Conservation (phyloP, 2,113 vertebrate species). For the Sterrhoptilus dennistouni region DNA sequence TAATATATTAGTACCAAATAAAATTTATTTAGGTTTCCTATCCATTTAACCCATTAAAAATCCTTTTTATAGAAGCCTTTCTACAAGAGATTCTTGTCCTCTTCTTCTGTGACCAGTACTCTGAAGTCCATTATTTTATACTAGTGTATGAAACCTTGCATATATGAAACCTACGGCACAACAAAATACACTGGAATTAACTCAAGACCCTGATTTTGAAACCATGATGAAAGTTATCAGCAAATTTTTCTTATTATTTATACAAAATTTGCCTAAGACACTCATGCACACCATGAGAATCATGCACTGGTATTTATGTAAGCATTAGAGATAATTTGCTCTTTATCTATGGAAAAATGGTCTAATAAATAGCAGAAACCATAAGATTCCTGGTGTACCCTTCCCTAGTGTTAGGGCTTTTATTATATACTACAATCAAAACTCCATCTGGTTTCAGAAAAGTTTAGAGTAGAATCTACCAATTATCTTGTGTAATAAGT, state of each 20-base stretch:
- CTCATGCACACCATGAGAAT: no score
- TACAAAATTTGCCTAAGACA: not conserved
- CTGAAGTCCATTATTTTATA: not conserved
- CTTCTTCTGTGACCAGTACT: not conserved
- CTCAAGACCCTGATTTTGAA: not conserved
- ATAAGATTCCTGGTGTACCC: fast-evolving
- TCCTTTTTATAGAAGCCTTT: not conserved
- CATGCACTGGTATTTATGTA: not conserved
- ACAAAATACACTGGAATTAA: not conserved
- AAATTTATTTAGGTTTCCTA: not conserved
- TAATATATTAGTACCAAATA: not conserved
- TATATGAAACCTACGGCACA: not conserved
- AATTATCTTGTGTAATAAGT: not conserved
- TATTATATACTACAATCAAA: not conserved
- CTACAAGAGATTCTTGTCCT: not conserved
- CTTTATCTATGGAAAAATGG: not conserved
- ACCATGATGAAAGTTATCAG: not conserved
- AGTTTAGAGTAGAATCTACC: not conserved
- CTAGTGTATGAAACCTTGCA: not conserved
- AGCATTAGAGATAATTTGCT: not conserved
- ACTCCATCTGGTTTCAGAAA: not conserved
- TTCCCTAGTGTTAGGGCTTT: not conserved
- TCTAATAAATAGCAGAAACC: not conserved
- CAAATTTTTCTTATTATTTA: not conserved
- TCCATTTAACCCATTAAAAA: not conserved